Evolutionary conservation across 2,113 vertebrate species (phyloP), one percentile per base, ranked within the genome.

Genomic region (Coreoperca whiteheadi): DNA sequence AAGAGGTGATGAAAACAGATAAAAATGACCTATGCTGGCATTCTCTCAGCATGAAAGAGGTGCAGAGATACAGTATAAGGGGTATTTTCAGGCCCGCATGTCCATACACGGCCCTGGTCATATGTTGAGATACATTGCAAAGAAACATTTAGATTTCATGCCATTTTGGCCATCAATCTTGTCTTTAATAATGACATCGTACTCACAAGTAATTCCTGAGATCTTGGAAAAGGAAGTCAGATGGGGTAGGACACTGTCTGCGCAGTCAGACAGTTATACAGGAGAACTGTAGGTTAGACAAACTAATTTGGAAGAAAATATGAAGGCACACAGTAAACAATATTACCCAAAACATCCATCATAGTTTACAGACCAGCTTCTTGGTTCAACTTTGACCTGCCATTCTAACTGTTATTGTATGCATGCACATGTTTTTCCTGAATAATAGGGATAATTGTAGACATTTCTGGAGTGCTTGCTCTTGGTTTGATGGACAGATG

Each of bases 1-100:
- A 66, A 3, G 61, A 79, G 46, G 65, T 70, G 84, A 87, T 84
- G 78, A 69, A 87, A 89, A 82, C 71, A 66, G 23, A 85, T 78
- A 54, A 87, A 89, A 68, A 57, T 80, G 77, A 88, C 57, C 60
- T 5, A 83, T 39, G 67, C 32, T 18, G 60, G 54, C 5, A 12
- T 16, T 21, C 48, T 57, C 30, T 56, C 60, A 65, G 66, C 23
- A 43, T 48, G 60, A 32, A 76, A 48, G 25, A 57, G 65, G 51
- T 4, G 61, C 23, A 18, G 39, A 37, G 23, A 78, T 15, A n/a
- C n/a, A n/a, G n/a, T n/a, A 25, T 68, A 53, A 41, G 16, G 43
- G 59, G 51, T 67, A 48, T 81, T 73, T 53, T 53, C 48, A 76
- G 63, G 7, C 41, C 50, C 57, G 61, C 61, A 43, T 72, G 57